Percentiles rank a stretch among this genome's conserved stretches.
phyloP scores from a whole-genome alignment of 2,888 invertebrate species.

The Apamea anceps region DNA sequence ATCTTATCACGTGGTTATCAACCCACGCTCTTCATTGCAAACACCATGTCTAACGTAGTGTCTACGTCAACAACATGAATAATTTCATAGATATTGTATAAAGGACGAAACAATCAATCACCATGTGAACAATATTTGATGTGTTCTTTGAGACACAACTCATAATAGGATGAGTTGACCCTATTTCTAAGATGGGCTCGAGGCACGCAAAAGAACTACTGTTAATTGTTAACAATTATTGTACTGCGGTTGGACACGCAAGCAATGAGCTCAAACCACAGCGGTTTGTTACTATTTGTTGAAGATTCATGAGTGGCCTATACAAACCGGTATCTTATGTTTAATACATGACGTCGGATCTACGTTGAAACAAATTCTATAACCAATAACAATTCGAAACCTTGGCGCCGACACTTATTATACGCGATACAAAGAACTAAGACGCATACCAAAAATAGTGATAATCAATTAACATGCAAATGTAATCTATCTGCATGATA shows the following conservation, averaged over 20 bases:
- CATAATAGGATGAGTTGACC: conserved; percentile 79
- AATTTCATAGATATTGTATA: conserved; percentile 67
- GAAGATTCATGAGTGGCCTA: conserved; percentile 69
- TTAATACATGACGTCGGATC: conserved; percentile 59
- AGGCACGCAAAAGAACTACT: conserved; percentile 88
- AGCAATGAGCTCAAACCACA: conserved; percentile 80
- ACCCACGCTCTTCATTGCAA: conserved; percentile 78
- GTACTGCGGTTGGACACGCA: conserved; percentile 87
- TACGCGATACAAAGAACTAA: conserved; percentile 61
- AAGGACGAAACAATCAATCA: conserved; percentile 55
- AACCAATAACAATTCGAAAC: conserved; percentile 63
- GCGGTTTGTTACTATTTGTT: conserved; percentile 68
- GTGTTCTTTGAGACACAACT: conserved; percentile 59
- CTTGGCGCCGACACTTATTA: conserved; percentile 66
- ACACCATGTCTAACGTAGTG: conserved; percentile 76
- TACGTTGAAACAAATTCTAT: conserved; percentile 58
- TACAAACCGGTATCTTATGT: conserved; percentile 64
- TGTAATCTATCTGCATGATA: conserved; percentile 59
- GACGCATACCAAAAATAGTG: conserved; percentile 65
- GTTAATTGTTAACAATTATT: conserved; percentile 89
- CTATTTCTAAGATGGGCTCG: conserved; percentile 84
- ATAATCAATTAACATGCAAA: conserved; percentile 70
- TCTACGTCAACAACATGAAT: conserved; percentile 79
- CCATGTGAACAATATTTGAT: conserved; percentile 54
- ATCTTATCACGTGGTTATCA: conserved; percentile 75